These are phyloP conservation scores for Calliphora vomitoria DNA, from an alignment of 2,888 invertebrate species.

Conservation along the genomic window DNA sequence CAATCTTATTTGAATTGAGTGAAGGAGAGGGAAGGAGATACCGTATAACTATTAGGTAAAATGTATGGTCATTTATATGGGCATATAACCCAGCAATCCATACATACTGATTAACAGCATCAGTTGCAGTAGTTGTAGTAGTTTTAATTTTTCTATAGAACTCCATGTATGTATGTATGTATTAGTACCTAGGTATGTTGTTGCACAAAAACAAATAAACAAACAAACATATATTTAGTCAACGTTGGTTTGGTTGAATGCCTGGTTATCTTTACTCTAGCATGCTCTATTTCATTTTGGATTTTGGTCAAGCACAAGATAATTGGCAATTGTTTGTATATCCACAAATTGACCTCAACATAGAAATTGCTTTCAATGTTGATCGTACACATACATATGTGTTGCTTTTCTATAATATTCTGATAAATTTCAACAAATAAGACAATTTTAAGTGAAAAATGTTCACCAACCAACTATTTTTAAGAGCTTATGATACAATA, in stretches of 20 bases:
- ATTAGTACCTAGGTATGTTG: neutral
- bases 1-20: conserved; percentile 54
- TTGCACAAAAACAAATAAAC: conserved; percentile 12
- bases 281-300: conserved; percentile 66
- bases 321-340: conserved; percentile 70
- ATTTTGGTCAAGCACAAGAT: conserved; percentile 71
- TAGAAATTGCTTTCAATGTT: conserved; percentile 65
- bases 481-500: conserved; percentile 1
- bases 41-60: conserved; percentile 41
- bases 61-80: conserved; percentile 33
- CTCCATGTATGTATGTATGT: neutral
- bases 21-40: neutral
- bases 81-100: conserved; percentile 10
- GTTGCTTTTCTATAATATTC: neutral
- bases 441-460: conserved; percentile 37
- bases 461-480: conserved; percentile 14
- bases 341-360: conserved; percentile 68
- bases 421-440: conserved; percentile 14
- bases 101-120: conserved; percentile 17
- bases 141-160: conserved; percentile 8
- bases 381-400: conserved; percentile 26
- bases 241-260: conserved; percentile 52
- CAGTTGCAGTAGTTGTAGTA: neutral
- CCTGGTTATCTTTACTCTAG: conserved; percentile 62
- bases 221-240: conserved; percentile 33